Percentiles rank a stretch among this genome's conserved stretches.
phyloP scores from a whole-genome alignment of 2,888 invertebrate species.

The Amphipyra tragopoginis region DNA sequence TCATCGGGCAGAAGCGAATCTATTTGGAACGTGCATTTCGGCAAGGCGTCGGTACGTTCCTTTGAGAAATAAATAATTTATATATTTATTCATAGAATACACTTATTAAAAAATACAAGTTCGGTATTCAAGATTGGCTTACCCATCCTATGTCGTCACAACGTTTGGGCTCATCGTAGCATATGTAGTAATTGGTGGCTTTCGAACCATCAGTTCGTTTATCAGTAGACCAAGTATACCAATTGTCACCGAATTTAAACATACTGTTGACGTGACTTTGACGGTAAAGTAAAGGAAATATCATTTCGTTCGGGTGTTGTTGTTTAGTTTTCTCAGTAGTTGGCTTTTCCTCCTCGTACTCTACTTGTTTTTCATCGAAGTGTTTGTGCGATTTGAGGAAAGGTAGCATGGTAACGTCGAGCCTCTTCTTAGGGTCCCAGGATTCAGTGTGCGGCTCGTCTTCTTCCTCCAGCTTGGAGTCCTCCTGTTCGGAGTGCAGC shows the following conservation, averaged over 20 bases:
- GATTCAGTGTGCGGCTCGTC: constrained; percentile 66
- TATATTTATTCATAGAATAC: constrained; percentile 1
- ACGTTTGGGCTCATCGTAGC: constrained; percentile 84
- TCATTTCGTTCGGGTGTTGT: constrained; percentile 82
- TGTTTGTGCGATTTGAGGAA: constrained; percentile 71
- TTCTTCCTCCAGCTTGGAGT: constrained; percentile 78
- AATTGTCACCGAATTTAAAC: constrained; percentile 86
- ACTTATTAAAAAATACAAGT: background rate
- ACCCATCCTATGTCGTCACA: constrained; percentile 87
- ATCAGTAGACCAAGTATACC: constrained; percentile 86
- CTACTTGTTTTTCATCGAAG: constrained; percentile 63
- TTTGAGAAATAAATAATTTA: no score
- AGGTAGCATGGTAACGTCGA: constrained; percentile 70
- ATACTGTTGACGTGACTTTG: constrained; percentile 84
- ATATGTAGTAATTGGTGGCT: constrained; percentile 80
- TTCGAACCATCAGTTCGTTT: constrained; percentile 81
- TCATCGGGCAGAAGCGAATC: constrained; percentile 82
- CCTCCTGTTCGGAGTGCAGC: constrained; percentile 82
- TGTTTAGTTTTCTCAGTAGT: constrained; percentile 73
- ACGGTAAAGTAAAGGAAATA: constrained; percentile 82
- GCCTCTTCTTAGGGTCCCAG: constrained; percentile 68
- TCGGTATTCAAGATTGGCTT: constrained; percentile 49
- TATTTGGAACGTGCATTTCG: constrained; percentile 85
- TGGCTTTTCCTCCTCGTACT: constrained; percentile 73
- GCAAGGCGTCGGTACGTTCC: constrained; percentile 80